Percentiles rank a stretch among this genome's conserved stretches.
Conservation (phyloP, 2,113 vertebrate genomes). For the Neopipo cinnamomea region DNA sequence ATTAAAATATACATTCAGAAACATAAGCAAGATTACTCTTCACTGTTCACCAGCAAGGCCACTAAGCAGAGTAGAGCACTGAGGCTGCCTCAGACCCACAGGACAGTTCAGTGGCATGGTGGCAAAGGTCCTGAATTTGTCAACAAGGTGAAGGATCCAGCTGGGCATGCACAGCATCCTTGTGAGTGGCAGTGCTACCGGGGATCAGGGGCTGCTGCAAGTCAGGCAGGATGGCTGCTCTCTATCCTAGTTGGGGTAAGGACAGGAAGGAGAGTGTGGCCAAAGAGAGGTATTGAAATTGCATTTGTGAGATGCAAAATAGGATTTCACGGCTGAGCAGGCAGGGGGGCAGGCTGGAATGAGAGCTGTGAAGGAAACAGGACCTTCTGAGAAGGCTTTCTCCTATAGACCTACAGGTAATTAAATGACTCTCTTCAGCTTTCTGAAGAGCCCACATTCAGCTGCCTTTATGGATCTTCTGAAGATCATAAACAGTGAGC, state of each 20-base stretch:
- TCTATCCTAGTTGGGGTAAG: background rate
- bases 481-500: background rate
- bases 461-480: background rate
- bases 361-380: background rate
- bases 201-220: background rate
- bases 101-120: background rate
- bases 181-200: accelerated
- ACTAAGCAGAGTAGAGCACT: background rate
- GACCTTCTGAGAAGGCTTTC: background rate
- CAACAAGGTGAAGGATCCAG: background rate
- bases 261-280: background rate
- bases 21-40: background rate
- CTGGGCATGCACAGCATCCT: accelerated
- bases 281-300: background rate
- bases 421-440: background rate
- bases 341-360: background rate
- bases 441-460: background rate
- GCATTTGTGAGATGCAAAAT: background rate
- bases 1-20: background rate
- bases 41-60: background rate
- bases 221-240: background rate
- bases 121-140: background rate
- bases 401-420: background rate
- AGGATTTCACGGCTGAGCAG: background rate
- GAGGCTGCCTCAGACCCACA: background rate